Evolutionary conservation across 2,888 invertebrate species (phyloP).

Genomic region (Ametastegia equiseti): DNA sequence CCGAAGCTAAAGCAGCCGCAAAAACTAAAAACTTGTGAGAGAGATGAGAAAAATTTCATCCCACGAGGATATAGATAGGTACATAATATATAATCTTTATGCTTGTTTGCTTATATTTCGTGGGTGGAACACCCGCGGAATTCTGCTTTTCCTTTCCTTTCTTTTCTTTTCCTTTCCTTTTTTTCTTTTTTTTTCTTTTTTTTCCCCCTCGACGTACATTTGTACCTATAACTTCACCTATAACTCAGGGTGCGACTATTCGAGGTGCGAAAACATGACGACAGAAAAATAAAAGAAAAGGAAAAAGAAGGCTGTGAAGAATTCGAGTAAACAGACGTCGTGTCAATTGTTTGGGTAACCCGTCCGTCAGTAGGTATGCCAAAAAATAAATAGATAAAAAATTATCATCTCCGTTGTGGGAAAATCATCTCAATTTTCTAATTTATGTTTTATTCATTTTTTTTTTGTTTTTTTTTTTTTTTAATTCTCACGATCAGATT

Average conservation of each 20-base stretch:
- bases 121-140: slow-evolving; percentile 6
- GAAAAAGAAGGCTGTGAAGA: neutral
- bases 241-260: neutral
- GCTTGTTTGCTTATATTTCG: neutral
- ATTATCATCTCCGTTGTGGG: slow-evolving; percentile 11
- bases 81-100: neutral
- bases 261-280: neutral
- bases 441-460: neutral
- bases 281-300: neutral
- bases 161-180: no score
- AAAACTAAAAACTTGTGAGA: no score
- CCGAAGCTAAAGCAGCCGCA: no score
- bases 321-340: slow-evolving; percentile 13
- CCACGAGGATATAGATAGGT: neutral
- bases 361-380: no score
- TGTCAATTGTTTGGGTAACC: slow-evolving; percentile 24
- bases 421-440: neutral
- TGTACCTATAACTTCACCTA: no score
- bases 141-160: no score
- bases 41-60: neutral
- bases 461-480: neutral
- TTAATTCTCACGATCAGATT: neutral
- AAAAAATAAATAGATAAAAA: neutral
- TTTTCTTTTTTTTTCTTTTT: no score
- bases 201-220: no score